Percentiles rank a stretch among this genome's conserved stretches.
These are phyloP conservation scores for Eristalis intricaria DNA, from an alignment of 2,888 invertebrate species.

Conservation along the genomic window DNA sequence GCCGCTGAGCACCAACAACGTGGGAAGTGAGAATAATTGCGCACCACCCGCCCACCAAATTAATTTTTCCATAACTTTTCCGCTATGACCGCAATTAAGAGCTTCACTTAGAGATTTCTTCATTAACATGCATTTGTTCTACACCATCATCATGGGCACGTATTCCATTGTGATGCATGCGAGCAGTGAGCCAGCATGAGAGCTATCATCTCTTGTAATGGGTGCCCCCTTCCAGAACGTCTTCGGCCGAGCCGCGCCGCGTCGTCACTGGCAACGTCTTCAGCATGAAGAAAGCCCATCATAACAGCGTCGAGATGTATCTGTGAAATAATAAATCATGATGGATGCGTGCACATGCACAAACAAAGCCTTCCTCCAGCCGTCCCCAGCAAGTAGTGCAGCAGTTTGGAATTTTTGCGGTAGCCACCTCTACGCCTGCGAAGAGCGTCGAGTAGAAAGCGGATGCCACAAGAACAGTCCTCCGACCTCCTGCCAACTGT, in stretches of 20 bases:
- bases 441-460: constrained; percentile 27
- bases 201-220: constrained; percentile 1
- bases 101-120: constrained; percentile 48
- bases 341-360: constrained; percentile 42
- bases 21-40: constrained; percentile 12
- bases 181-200: not conserved
- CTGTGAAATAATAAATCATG: constrained; percentile 58
- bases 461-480: constrained; percentile 30
- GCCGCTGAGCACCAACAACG: not conserved
- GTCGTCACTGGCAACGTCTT: not conserved
- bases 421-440: constrained; percentile 24
- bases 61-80: constrained; percentile 42
- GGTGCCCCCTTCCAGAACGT: not conserved
- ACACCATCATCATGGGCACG: constrained; percentile 31
- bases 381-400: constrained; percentile 15
- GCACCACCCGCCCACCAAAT: constrained; percentile 27
- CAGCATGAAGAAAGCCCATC: constrained; percentile 27
- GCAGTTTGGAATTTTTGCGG: constrained; percentile 43
- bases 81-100: constrained; percentile 50
- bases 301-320: constrained; percentile 27
- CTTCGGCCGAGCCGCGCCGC: not conserved
- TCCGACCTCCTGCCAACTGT: constrained; percentile 27
- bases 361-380: constrained; percentile 6
- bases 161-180: constrained; percentile 31
- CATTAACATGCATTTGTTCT: constrained; percentile 44